These are phyloP conservation scores for Trachops cirrhosus DNA, from an alignment of 2,797 vertebrate genomes.

Conservation along the genomic window DNA sequence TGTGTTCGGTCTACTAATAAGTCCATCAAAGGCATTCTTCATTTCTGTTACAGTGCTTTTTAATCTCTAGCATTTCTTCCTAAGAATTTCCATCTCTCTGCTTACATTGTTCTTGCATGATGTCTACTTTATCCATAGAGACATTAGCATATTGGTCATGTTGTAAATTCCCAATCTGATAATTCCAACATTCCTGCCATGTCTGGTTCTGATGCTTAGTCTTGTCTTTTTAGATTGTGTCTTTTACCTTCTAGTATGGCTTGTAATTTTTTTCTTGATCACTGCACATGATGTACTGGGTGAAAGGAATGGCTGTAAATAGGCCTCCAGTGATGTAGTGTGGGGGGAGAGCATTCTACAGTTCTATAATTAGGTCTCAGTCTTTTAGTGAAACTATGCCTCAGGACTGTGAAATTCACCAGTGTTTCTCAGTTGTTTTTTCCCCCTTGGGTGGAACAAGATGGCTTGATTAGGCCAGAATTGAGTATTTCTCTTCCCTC, in stretches of 20 bases:
- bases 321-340: not conserved
- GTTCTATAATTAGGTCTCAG: not conserved
- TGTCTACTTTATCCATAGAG: not conserved
- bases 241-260: not conserved
- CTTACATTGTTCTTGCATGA: not conserved
- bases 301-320: not conserved
- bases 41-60: not conserved
- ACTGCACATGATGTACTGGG: not conserved
- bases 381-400: not conserved
- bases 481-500: not conserved
- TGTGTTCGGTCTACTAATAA: not conserved
- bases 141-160: not conserved
- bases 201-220: not conserved
- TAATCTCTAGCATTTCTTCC: not conserved
- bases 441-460: not conserved
- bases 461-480: not conserved
- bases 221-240: not conserved
- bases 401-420: not conserved
- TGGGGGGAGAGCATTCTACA: not conserved
- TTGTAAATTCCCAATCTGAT: not conserved
- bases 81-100: not conserved
- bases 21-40: not conserved
- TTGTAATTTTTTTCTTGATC: not conserved
- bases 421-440: not conserved
- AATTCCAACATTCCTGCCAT: not conserved